Evolutionary conservation across 2,888 invertebrate genomes (phyloP), one percentile per base, ranked within the genome.

Genomic region (Drosophila kambysellisi): DNA sequence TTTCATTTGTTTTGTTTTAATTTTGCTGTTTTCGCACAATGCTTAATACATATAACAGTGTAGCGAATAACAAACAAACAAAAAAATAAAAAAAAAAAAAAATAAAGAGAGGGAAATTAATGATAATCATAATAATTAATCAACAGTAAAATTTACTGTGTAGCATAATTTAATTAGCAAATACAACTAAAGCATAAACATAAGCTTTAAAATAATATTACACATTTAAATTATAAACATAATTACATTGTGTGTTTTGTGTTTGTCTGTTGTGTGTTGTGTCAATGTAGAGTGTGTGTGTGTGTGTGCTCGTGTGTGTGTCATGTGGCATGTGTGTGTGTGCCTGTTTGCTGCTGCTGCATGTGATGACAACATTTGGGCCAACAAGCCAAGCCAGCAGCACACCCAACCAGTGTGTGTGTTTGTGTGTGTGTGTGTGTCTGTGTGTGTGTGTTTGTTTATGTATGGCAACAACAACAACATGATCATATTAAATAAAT

Each of bases 181-280:
- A 74, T 80, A 78, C 70, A 79, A 83, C 81, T 86, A 83, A 83
- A 82, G 68, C 76, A 86, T 88, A 74, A 82, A 82, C 66, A 74
- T 83, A 83, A 70, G 62, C 60, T 79, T 67, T 71, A 67, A 79
- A 79, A 81, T 81, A 75, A 88, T 75, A 86, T 85, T 85, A 88
- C 76, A 85, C 70, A 32, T 79, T 74, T 78, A 88, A 85, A 83
- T 88, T 88, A 88, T 82, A 86, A 88, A 86, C 88, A 86, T 85
- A 88, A 85, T 85, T 85, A 85, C 85, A 85, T 77, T 79, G 79
- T 84, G 73, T 79, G 60, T 41, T 70, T 56, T 70, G 25, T 75
- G 54, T 69, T 12, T 60, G 2, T 60, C 52, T 54, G 35, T 33
- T 60, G 2, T 41, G 20, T 46, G 2, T 6, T 70, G 33, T 66